Conservation (phyloP, 1,140 invertebrate genomes). For the Dendrolimus punctatus region DNA sequence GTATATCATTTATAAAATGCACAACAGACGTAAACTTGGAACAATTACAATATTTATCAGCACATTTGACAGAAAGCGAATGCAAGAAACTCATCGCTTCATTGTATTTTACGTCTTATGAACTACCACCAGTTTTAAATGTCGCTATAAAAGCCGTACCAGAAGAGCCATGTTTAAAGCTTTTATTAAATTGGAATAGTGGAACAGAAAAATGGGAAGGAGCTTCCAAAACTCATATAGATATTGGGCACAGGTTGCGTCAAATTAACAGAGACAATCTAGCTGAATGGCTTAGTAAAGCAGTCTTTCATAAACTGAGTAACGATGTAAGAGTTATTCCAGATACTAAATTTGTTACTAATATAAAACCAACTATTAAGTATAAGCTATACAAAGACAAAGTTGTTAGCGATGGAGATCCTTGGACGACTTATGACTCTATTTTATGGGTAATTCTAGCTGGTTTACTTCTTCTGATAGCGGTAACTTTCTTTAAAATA, state of each 20-base stretch:
- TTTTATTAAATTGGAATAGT: slow-evolving; percentile 74
- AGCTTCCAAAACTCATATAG: slow-evolving; percentile 70
- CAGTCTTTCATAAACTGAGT: slow-evolving; percentile 72
- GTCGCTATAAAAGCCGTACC: slow-evolving; percentile 63
- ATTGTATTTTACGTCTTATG: slow-evolving; percentile 70
- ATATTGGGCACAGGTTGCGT: slow-evolving; percentile 66
- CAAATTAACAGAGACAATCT: slow-evolving; percentile 73
- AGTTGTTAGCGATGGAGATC: slow-evolving; percentile 15
- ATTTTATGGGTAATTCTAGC: slow-evolving; percentile 27
- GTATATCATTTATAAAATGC: slow-evolving; percentile 9
- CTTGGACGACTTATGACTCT: slow-evolving; percentile 32
- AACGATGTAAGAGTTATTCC: slow-evolving; percentile 69
- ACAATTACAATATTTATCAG: slow-evolving; percentile 72
- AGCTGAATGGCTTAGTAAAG: slow-evolving; percentile 75
- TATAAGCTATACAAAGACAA: slow-evolving; percentile 27
- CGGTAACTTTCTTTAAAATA: slow-evolving; percentile 23
- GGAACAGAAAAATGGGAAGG: slow-evolving; percentile 58
- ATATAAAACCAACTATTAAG: slow-evolving; percentile 15
- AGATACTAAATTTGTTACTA: slow-evolving; percentile 24
- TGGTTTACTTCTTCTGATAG: slow-evolving; percentile 16
- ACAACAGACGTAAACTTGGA: slow-evolving; percentile 73
- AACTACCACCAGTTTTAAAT: slow-evolving; percentile 61
- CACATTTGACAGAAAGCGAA: slow-evolving; percentile 69
- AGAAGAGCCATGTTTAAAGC: slow-evolving; percentile 69
- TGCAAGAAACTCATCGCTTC: slow-evolving; percentile 73